Evolutionary conservation across 2,797 vertebrate species (phyloP), one percentile per base, ranked within the genome.

Genomic region (Rhadinocentrus ornatus): DNA sequence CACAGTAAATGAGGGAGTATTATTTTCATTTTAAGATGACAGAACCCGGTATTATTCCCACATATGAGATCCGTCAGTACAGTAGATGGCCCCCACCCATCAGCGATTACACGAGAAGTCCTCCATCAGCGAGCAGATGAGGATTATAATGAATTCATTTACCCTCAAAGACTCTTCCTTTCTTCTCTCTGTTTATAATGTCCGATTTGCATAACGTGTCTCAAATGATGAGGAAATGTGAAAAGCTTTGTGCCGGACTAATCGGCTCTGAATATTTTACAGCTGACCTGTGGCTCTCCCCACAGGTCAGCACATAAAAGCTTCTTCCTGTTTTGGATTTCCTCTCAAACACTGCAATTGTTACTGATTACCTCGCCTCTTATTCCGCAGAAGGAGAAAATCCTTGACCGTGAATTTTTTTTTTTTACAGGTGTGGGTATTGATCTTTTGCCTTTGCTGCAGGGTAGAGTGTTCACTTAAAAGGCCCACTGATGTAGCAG

Each of bases 371-470:
- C 52, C 74, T 66, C 0, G 2, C 26, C 74, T 67, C 39, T 32
- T 35, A 53, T 80, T 85, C 82, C 71, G 57, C 4, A 37, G 68
- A 71, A 84, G 52, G 57, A 78, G 76, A 73, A 77, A 84, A 85
- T 88, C 84, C 88, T 88, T 85, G 81, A 82, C 81, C 0, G 34
- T 53, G 65, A 69, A 80, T 82, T 26, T 59, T 50, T 55, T 35
- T 52, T 44, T 79, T 64, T 65, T 84, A 65, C 85, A 86, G 89
- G 85, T 88, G 78, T 77, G 76, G 22, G 78, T 91, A 91, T 93
- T 91, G 91, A 93, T 91, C 88, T 88, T 77, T 60, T 78, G 86
- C 74, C 83, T 88, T 88, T 85, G 89, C 88, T 88, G 84, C 81
- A 66, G 86, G 87, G 84, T 62, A 78, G 80, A 53, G 78, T 83